Conservation (phyloP, 2,797 vertebrate genomes). For the Bradypodion ventrale region DNA sequence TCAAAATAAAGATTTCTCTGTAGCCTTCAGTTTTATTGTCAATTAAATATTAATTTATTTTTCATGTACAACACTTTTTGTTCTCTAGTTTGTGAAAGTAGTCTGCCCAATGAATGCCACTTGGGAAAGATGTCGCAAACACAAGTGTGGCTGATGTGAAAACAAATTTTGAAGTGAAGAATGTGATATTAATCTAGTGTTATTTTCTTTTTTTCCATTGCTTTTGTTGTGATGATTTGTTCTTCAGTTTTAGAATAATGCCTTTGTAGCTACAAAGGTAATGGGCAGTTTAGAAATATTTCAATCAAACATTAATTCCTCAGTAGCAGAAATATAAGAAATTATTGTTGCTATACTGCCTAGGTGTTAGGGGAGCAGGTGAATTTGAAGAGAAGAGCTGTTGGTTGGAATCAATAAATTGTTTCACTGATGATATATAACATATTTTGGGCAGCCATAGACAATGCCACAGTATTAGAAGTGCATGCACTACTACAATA, state of each 20-base stretch:
- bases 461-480: no score
- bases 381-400: no score
- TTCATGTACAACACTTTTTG: neutral
- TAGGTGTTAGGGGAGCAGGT: no score
- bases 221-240: neutral
- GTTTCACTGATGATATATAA: no score
- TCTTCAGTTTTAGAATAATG: neutral
- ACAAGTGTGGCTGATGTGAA: neutral
- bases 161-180: neutral
- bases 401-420: no score
- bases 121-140: neutral
- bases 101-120: neutral
- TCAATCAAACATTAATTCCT: no score
- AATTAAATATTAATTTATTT: neutral
- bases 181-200: neutral
- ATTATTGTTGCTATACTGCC: no score
- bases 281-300: no score
- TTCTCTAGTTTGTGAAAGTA: neutral
- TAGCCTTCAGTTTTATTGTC: slow-evolving; percentile 14
- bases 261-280: no score
- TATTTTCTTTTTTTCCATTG: neutral
- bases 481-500: no score
- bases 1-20: slow-evolving; percentile 60
- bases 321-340: no score
- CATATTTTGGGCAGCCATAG: no score